A percentile compares a stretch with the other conserved stretches of the same genome.
These are phyloP conservation scores for Paraplagusia blochii DNA, from an alignment of 2,113 vertebrate genomes.

Conservation along the genomic window DNA sequence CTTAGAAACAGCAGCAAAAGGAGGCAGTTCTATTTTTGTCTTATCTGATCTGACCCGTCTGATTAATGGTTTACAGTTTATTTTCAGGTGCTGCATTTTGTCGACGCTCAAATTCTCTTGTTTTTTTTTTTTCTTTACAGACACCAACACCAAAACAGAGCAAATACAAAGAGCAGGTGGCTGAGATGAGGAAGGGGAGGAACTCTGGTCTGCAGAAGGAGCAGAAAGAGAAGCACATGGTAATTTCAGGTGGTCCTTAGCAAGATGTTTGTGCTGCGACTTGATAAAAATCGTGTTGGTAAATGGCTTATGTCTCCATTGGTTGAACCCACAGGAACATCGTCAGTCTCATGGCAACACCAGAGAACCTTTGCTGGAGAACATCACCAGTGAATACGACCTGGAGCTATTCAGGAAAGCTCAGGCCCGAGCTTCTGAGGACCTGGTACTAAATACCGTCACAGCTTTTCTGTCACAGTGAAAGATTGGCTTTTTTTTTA, in stretches of 20 bases:
- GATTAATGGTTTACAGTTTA: too few species aligned
- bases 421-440: slow-evolving; percentile 94
- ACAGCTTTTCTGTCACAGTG: not conserved
- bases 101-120: too few species aligned
- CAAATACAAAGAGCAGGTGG: slow-evolving; percentile 94
- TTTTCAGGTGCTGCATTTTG: too few species aligned
- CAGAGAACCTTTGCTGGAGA: slow-evolving; percentile 92
- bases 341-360: slow-evolving; percentile 89
- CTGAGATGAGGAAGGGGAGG: slow-evolving; percentile 93
- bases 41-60: too few species aligned
- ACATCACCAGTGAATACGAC: slow-evolving; percentile 98
- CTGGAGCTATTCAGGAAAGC: slow-evolving; percentile 97
- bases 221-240: slow-evolving; percentile 98
- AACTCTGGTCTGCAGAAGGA: slow-evolving; percentile 92
- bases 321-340: slow-evolving; percentile 81
- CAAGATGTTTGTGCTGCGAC: not conserved
- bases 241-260: slow-evolving; percentile 45
- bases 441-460: slow-evolving; percentile 81
- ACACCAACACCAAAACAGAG: slow-evolving; percentile 91
- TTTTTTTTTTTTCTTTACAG: slow-evolving; percentile 59
- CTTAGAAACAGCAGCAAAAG: not conserved
- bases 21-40: too few species aligned
- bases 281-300: not conserved
- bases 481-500: not conserved
- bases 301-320: not conserved